These are phyloP conservation scores for Serrognathus titanus DNA, from an alignment of 2,888 invertebrate species.

Conservation along the genomic window DNA sequence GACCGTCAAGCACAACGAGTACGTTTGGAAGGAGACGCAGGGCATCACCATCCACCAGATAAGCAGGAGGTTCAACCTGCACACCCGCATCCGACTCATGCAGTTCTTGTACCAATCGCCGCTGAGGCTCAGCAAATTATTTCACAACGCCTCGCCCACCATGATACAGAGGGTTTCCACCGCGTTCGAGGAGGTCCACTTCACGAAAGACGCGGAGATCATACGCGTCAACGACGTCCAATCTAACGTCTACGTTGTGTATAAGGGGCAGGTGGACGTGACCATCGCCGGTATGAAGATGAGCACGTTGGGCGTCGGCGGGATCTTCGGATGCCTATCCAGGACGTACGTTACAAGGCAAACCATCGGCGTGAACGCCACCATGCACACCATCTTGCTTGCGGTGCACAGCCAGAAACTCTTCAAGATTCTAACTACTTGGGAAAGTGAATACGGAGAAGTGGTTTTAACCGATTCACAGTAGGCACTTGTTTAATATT, in stretches of 20 bases:
- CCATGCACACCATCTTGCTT: constrained; percentile 18
- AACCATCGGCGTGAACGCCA: constrained; percentile 17
- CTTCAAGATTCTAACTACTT: constrained; percentile 40
- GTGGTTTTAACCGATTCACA: not conserved
- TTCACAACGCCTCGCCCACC: constrained; percentile 10
- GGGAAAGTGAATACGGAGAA: constrained; percentile 7
- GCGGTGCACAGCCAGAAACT: constrained; percentile 17
- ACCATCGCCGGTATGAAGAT: constrained; percentile 7
- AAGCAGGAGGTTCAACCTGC: constrained; percentile 8
- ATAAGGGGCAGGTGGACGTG: constrained; percentile 19
- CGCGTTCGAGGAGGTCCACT: constrained; percentile 17
- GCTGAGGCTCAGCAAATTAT: constrained; percentile 5
- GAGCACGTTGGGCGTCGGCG: constrained; percentile 10
- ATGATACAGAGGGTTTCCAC: constrained; percentile 3
- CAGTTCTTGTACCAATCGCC: constrained; percentile 12
- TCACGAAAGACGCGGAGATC: constrained; percentile 27
- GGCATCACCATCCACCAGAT: constrained; percentile 16
- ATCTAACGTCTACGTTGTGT: constrained; percentile 25
- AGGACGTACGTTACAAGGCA: constrained; percentile 7
- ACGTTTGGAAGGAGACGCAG: constrained; percentile 25
- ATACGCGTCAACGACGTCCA: constrained; percentile 32
- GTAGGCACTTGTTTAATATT: not conserved
- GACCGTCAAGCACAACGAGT: constrained; percentile 27
- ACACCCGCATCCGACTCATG: constrained; percentile 7
- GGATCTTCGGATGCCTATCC: constrained; percentile 15